phyloP scores from a whole-genome alignment of 2,888 invertebrate species.

The Dasypogon diadema region DNA sequence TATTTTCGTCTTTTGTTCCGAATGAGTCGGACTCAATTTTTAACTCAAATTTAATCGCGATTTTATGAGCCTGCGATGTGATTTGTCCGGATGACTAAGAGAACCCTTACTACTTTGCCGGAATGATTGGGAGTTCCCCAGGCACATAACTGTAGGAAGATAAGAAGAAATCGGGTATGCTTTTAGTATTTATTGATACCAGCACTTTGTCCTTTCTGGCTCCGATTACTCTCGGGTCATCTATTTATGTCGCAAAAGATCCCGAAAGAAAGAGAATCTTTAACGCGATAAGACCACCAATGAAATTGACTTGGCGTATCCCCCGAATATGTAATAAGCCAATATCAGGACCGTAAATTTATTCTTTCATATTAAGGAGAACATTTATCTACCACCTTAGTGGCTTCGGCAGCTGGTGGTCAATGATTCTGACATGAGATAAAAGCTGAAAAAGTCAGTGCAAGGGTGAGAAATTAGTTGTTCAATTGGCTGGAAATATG shows the following conservation, averaged over 20 bases:
- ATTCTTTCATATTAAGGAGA: slow-evolving; percentile 25
- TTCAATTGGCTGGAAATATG: no score
- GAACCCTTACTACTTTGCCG: neutral
- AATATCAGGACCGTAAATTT: slow-evolving; percentile 30
- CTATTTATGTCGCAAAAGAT: slow-evolving; percentile 33
- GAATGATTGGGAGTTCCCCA: slow-evolving; percentile 22
- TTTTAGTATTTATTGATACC: slow-evolving; percentile 46
- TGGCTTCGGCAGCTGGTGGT: neutral
- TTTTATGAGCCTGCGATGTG: slow-evolving; percentile 42
- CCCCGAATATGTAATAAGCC: slow-evolving; percentile 40
- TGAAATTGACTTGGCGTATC: slow-evolving; percentile 43
- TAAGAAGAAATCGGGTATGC: slow-evolving; percentile 16
- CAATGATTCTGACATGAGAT: no score
- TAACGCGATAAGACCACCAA: slow-evolving; percentile 39
- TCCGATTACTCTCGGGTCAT: slow-evolving; percentile 42
- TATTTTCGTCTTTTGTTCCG: neutral
- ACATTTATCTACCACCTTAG: slow-evolving; percentile 44
- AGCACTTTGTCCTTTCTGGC: slow-evolving; percentile 45
- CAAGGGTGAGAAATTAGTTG: no score
- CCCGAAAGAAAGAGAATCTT: neutral
- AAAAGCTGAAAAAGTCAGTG: no score
- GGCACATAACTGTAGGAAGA: slow-evolving; percentile 17
- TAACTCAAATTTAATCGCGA: slow-evolving; percentile 46
- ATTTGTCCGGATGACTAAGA: slow-evolving; percentile 24
- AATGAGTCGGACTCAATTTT: slow-evolving; percentile 24